Base-by-base conservation (phyloP, 2,888 invertebrate species). In the Netelia inedita region DNA sequence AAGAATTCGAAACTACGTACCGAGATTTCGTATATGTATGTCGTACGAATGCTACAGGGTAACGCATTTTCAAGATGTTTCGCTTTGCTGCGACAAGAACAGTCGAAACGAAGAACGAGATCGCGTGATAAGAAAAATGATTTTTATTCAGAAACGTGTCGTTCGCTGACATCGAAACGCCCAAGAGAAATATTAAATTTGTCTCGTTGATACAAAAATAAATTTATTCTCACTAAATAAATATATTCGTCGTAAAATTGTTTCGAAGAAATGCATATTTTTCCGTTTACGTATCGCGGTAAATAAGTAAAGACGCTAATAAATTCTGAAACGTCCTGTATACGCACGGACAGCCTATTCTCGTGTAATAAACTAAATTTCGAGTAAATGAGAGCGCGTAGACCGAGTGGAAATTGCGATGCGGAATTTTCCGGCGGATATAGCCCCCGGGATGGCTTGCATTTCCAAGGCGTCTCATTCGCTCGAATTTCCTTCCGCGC, bases 301-400 rank as follows among this genome's bases (percentile, higher is more conserved):
- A 59, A 78, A 28, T 43, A 78, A 59, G 28, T 19, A 55, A 71
- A 53, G 1, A 14, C 5, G 41, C 21, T 2, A 65, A 66, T 50
- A 71, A 71, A 83, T 74, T 75, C 16, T 75, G 65, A 46, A 63
- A 65, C 78, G 35, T 63, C 66, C 21, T 41, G 68, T 73, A 79
- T 43, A 35, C 6, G 16, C n/a, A 19, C n/a, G 9, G 5, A 11
- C 23, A 50, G 68, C 14, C 50, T 72, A 61, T 63, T 69, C 82
- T 84, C 79, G 83, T 85, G 83, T 88, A 86, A 86, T 87, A 84
- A 86, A 86, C 81, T 86, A 71, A 79, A 86, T 86, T 81, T 61
- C 53, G 69, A 73, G 74, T 79, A 53, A 61, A 71, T 53, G 53
- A 69, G 65, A 35, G 9, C 55, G 65, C 55, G 65, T 61, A 63